A percentile compares a stretch with the other conserved stretches of the same genome.
phyloP scores from a whole-genome alignment of 2,113 vertebrate species.

The Psophia crepitans region DNA sequence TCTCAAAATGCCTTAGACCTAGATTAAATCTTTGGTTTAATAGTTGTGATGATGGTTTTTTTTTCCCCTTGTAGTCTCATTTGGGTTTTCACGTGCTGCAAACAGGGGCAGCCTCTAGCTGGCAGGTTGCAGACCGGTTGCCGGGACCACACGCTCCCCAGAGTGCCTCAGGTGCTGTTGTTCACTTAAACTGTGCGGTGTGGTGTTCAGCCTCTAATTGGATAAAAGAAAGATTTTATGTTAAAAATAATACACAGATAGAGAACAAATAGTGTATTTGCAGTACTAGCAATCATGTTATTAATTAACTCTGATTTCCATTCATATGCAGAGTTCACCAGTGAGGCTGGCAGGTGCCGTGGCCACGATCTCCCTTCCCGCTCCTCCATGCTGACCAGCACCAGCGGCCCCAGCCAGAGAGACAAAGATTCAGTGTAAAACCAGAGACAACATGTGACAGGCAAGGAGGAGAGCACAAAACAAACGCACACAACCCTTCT shows the following conservation, averaged over 20 bases:
- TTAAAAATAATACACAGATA: background rate
- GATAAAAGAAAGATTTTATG: background rate
- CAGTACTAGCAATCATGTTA: background rate
- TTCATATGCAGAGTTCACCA: accelerated
- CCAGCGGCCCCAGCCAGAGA: background rate
- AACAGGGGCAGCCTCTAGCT: too few relatives aligned
- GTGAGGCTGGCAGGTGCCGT: background rate
- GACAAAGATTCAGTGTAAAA: background rate
- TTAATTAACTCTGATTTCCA: background rate
- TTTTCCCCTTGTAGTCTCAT: accelerated
- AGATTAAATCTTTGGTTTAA: accelerated
- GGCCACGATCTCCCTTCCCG: accelerated
- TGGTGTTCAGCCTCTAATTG: background rate
- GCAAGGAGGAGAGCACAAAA: background rate
- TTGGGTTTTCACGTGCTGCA: background rate
- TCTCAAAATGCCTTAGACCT: background rate
- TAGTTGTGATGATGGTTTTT: accelerated
- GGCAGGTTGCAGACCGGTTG: accelerated
- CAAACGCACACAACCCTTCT: background rate
- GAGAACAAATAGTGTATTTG: background rate
- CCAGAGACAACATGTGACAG: background rate
- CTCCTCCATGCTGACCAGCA: background rate
- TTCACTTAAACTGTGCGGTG: accelerated
- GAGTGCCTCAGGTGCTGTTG: accelerated
- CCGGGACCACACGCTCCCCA: accelerated